Conservation (phyloP, 2,888 invertebrate genomes). For the Molorchus minor region DNA sequence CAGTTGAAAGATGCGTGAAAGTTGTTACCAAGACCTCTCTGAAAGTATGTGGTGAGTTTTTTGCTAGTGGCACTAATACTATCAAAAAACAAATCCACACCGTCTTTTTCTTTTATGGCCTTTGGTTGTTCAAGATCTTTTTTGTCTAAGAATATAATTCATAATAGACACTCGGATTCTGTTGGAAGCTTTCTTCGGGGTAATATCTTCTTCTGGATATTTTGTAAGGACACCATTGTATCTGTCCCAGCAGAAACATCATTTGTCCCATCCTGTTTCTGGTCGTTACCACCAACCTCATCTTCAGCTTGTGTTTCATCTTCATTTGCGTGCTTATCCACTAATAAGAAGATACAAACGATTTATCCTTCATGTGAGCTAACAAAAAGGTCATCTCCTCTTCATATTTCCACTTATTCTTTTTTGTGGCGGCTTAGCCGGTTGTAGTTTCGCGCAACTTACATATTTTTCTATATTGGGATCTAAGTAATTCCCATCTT, state of each 20-base stretch:
- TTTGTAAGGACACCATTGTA: background rate
- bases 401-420: slow-evolving; percentile 2
- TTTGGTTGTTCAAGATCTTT: background rate
- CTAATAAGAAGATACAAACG: slow-evolving; percentile 2
- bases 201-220: slow-evolving; percentile 4
- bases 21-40: background rate
- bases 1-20: slow-evolving; percentile 2
- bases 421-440: slow-evolving; percentile 6
- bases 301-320: background rate
- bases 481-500: slow-evolving; percentile 14
- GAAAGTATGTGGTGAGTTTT: background rate
- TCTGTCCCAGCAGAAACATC: slow-evolving; percentile 2
- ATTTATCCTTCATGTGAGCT: slow-evolving; percentile 10
- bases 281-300: slow-evolving; percentile 10
- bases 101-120: slow-evolving; percentile 7
- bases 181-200: slow-evolving; percentile 1
- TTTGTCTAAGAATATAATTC: background rate
- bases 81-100: slow-evolving; percentile 23
- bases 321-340: slow-evolving; percentile 2
- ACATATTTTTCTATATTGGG: slow-evolving; percentile 12
- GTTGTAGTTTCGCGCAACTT: slow-evolving; percentile 12
- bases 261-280: slow-evolving; percentile 9
- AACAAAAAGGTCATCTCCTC: slow-evolving; percentile 15
- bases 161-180: background rate
- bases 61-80: slow-evolving; percentile 16